These are phyloP conservation scores for Piscicola geometra DNA, from an alignment of 2,888 invertebrate genomes.

Conservation along the genomic window DNA sequence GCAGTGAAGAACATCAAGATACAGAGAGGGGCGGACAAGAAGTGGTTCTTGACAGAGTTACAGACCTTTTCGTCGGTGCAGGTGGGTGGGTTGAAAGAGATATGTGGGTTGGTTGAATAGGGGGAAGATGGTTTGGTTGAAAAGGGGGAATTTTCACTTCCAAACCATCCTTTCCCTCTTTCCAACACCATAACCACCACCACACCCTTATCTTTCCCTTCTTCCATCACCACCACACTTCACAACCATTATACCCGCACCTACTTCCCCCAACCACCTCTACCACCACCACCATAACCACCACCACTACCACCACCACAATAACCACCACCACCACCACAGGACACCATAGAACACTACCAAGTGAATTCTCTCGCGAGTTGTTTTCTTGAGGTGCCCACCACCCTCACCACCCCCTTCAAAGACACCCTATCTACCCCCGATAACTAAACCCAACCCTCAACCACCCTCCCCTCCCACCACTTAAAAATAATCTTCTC, in stretches of 20 bases:
- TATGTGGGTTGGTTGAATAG: too few species aligned
- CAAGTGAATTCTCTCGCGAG: slow-evolving; percentile 83
- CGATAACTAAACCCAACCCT: neutral
- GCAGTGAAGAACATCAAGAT: slow-evolving; percentile 54
- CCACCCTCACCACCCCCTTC: slow-evolving; percentile 53
- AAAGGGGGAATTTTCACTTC: too few species aligned
- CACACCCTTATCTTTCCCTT: neutral
- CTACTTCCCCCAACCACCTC: neutral
- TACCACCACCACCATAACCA: too few species aligned
- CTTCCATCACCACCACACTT: neutral
- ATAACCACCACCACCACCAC: slow-evolving; percentile 25
- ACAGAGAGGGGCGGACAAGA: slow-evolving; percentile 46
- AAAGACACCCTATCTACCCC: slow-evolving; percentile 40
- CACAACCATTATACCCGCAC: neutral
- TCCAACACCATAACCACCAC: neutral
- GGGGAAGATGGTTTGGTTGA: too few species aligned
- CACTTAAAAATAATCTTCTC: too few species aligned
- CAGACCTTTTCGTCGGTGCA: slow-evolving; percentile 85
- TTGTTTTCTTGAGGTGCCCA: slow-evolving; percentile 68
- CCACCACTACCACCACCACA: too few species aligned
- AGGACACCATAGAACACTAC: slow-evolving; percentile 85
- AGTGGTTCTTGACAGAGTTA: slow-evolving; percentile 78
- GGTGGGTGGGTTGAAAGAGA: too few species aligned
- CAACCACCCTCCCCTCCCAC: neutral
- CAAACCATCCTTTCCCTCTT: too few species aligned